phyloP scores from a whole-genome alignment of 2,797 vertebrate genomes.

The Clarias pachynema region DNA sequence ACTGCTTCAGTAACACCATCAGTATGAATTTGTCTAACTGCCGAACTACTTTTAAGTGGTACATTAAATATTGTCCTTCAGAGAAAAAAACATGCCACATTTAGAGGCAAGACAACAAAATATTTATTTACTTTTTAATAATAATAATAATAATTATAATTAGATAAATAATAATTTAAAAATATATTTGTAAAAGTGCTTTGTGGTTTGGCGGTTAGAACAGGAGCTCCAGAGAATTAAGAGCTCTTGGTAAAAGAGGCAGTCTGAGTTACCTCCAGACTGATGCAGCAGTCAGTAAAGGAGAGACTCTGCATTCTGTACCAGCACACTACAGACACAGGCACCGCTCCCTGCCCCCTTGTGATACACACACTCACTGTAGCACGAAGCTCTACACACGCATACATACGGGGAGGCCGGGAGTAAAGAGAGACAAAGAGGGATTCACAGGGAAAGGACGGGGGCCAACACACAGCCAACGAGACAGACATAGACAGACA shows the following conservation, averaged over 20 bases:
- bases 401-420: constrained; percentile 43
- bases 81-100: not conserved
- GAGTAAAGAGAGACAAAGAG: constrained; percentile 35
- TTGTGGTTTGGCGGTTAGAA: not conserved
- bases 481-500: constrained; percentile 56
- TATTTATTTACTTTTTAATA: not conserved
- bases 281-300: constrained; percentile 86
- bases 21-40: not conserved
- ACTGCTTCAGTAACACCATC: not conserved
- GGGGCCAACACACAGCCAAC: constrained; percentile 56
- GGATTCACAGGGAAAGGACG: constrained; percentile 31
- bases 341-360: constrained; percentile 82
- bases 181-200: not conserved
- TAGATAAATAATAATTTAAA: not conserved
- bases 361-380: constrained; percentile 80
- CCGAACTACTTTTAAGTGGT: not conserved
- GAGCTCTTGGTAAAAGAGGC: constrained; percentile 13
- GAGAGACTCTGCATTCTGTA: constrained; percentile 85
- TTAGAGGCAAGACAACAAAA: not conserved
- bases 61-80: not conserved
- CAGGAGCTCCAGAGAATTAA: constrained; percentile 4
- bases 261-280: constrained; percentile 81
- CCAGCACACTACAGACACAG: constrained; percentile 85
- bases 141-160: not conserved
- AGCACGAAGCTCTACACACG: constrained; percentile 84